These are phyloP conservation scores for Parnassius glacialis DNA, from an alignment of 2,888 invertebrate species.

Conservation along the genomic window DNA sequence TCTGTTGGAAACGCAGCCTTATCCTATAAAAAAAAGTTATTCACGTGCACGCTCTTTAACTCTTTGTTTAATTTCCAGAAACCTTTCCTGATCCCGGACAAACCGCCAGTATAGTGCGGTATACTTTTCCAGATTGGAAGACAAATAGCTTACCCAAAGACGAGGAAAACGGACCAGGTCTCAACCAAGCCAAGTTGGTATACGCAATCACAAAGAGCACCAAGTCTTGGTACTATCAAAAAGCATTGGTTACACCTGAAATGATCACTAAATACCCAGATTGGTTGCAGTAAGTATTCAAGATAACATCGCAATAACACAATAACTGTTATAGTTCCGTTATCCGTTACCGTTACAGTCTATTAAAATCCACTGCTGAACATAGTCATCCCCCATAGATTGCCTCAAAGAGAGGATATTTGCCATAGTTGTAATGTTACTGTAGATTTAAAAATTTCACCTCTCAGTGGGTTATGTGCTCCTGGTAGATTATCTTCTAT, in stretches of 20 bases:
- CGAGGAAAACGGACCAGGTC: slow-evolving; percentile 29
- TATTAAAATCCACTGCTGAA: too few relatives aligned
- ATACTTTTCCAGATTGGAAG: slow-evolving; percentile 48
- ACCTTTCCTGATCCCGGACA: slow-evolving; percentile 54
- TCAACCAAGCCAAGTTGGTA: slow-evolving; percentile 39
- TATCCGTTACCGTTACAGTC: too few relatives aligned
- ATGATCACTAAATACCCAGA: slow-evolving; percentile 45
- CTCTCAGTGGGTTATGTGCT: too few relatives aligned
- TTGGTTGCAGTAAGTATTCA: slow-evolving; percentile 41
- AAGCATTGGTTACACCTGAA: slow-evolving; percentile 36
- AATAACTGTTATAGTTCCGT: too few relatives aligned
- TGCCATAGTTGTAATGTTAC: too few relatives aligned
- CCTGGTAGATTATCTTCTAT: too few relatives aligned
- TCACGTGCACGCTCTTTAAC: too few relatives aligned
- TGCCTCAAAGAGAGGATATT: too few relatives aligned
- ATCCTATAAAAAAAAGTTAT: too few relatives aligned
- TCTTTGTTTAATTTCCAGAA: slow-evolving; percentile 40
- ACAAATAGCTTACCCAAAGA: slow-evolving; percentile 16
- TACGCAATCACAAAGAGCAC: slow-evolving; percentile 41
- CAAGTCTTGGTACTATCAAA: slow-evolving; percentile 48
- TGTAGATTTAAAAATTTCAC: too few relatives aligned
- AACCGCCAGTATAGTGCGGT: slow-evolving; percentile 42
- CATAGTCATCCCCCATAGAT: too few relatives aligned
- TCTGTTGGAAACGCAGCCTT: too few relatives aligned
- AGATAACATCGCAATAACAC: not conserved